A percentile compares a stretch with the other conserved stretches of the same genome.
These are phyloP conservation scores for Mixornis gularis DNA, from an alignment of 2,113 vertebrate species.

Conservation along the genomic window DNA sequence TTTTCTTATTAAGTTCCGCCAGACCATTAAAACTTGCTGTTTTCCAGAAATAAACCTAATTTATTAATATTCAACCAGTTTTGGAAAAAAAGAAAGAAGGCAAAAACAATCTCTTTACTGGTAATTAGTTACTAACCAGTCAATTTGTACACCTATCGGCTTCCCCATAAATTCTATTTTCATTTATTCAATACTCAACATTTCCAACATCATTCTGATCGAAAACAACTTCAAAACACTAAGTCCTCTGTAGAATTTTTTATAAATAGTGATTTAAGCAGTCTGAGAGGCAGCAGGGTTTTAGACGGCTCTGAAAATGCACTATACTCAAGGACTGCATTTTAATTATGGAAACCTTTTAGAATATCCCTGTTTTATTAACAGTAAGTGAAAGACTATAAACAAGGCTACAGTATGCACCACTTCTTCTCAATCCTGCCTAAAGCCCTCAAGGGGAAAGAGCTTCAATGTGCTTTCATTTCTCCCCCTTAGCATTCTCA, in stretches of 20 bases:
- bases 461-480: conserved; percentile 35
- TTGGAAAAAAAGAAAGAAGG: conserved; percentile 7
- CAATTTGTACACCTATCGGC: conserved; percentile 37
- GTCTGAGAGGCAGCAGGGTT: conserved; percentile 11
- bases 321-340: conserved; percentile 44
- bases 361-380: conserved; percentile 62
- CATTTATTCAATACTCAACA: conserved; percentile 22
- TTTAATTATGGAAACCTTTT: conserved; percentile 66
- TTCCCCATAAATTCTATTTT: conserved; percentile 32
- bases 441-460: conserved; percentile 38
- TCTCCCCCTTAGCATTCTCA: conserved; percentile 22
- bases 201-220: conserved; percentile 21
- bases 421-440: conserved; percentile 40
- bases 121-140: conserved; percentile 72
- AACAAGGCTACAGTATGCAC: conserved; percentile 54
- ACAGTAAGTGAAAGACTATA: conserved; percentile 60
- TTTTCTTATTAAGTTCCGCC: conserved; percentile 67
- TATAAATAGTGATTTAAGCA: conserved; percentile 35
- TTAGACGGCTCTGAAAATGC: conserved; percentile 23
- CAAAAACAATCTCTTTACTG: conserved; percentile 30
- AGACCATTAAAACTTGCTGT: conserved; percentile 70
- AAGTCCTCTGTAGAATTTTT: not conserved
- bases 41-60: conserved; percentile 71
- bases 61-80: conserved; percentile 75
- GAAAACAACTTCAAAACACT: conserved; percentile 19